Evolutionary conservation across 2,113 vertebrate genomes (phyloP), one percentile per base, ranked within the genome.

Genomic region (Phocoena phocoena): DNA sequence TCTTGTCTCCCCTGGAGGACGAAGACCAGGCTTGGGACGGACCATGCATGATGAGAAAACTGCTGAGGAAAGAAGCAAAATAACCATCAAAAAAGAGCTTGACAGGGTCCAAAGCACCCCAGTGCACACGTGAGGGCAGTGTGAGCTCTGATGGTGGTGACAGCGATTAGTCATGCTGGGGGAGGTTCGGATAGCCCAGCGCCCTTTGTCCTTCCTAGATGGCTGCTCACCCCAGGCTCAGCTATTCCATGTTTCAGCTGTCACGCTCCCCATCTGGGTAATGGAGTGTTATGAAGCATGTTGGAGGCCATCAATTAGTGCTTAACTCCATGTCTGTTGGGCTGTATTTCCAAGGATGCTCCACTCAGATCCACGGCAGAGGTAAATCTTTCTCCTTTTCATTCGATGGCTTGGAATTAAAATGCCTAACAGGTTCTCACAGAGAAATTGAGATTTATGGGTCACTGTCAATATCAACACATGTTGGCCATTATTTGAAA

Each of bases 391-490:
- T 50, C n/a, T 33, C 44, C 80, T 92, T 77, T 68, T 88, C 76
- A 23, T 68, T 41, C 1, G 0, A 77, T 31, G 58, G 58, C 44
- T 41, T 77, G 14, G 70, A 94, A 55, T 92, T 67, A 76, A 97
- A 96, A 81, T 31, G 60, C 80, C 94, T 67, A 80, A 65, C 86
- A 65, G 89, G 63, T 20, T 36, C 92, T 87, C 88, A 80, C 80
- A 82, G 95, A 92, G 88, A 93, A 44, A 95, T 88, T 88, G 80
- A 90, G 58, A 96, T 97, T 97, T 96, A 97, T 95, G 95, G 91
- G 89, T 93, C 53, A 93, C 17, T 82, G 28, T 80, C 93, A 67
- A 62, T 36, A 71, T 68, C 93, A 90, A 44, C 93, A 90, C 85
- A 77, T 73, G 86, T 63, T 92, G 76, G 82, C 71, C 90, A 95